Evolutionary conservation across 53 echinoderm and acorn worm species (phyloP).

Genomic region (Echinometra lucunter): DNA sequence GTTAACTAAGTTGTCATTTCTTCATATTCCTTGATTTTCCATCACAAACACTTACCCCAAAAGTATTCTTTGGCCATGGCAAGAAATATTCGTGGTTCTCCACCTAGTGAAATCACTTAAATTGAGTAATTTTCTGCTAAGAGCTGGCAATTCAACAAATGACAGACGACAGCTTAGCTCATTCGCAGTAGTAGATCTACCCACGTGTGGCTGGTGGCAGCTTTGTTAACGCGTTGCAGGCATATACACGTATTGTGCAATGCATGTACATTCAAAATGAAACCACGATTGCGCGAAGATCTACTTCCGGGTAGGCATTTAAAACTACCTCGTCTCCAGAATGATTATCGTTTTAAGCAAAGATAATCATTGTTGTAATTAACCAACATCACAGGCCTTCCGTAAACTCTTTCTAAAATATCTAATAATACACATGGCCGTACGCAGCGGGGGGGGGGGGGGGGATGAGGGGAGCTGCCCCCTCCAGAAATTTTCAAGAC

Average conservation of each 20-base stretch:
- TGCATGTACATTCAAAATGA: conserved; percentile 12
- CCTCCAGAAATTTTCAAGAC: no score
- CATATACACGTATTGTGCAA: background rate
- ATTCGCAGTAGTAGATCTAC: background rate
- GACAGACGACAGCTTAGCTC: background rate
- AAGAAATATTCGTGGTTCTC: background rate
- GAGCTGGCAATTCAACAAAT: background rate
- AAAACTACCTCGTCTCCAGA: conserved; percentile 41
- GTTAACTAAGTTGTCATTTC: background rate
- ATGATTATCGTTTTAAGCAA: background rate
- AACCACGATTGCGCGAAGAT: conserved; percentile 13
- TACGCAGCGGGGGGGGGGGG: no score
- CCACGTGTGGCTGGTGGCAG: background rate
- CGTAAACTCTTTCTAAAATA: no score
- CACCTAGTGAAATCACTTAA: background rate
- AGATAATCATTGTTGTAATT: no score
- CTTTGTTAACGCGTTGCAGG: conserved; percentile 9
- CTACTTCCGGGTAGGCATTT: conserved; percentile 34
- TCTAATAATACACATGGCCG: no score
- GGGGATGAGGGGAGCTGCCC: no score
- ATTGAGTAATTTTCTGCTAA: background rate
- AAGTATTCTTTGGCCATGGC: conserved; percentile 49
- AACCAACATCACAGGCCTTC: no score
- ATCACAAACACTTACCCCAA: conserved; percentile 7
- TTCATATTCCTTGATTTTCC: background rate